Evolutionary conservation across 2,888 invertebrate genomes (phyloP).

Genomic region (Aphrophora alni): DNA sequence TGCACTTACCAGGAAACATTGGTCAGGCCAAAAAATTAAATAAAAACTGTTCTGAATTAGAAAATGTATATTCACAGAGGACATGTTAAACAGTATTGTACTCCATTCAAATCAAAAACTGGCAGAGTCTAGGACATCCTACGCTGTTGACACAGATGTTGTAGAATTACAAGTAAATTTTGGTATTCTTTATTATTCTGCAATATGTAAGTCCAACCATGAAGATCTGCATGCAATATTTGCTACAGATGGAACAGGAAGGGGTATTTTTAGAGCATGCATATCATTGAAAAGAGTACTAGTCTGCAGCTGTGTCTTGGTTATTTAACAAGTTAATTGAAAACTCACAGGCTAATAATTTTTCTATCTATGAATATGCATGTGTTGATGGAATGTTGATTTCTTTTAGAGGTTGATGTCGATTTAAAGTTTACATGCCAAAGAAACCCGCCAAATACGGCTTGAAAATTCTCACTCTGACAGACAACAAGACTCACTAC

Average conservation of each 20-base stretch:
- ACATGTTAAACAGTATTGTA: too few species aligned
- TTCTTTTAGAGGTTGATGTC: slow-evolving; percentile 15
- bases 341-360: background rate
- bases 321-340: background rate
- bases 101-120: too few species aligned
- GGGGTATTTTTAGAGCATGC: background rate
- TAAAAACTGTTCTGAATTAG: too few species aligned
- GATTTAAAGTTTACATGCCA: slow-evolving; percentile 46
- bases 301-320: slow-evolving; percentile 2
- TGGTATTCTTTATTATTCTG: background rate
- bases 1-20: too few species aligned
- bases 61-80: too few species aligned
- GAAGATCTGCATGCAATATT: slow-evolving; percentile 12
- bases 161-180: background rate
- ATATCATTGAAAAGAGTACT: background rate
- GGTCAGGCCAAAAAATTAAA: too few species aligned
- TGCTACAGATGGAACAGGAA: slow-evolving; percentile 16
- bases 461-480: slow-evolving; percentile 44
- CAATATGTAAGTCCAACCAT: background rate
- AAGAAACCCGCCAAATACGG: slow-evolving; percentile 50
- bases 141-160: slow-evolving; percentile 7
- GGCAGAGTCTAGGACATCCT: too few species aligned
- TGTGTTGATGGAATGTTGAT: slow-evolving; percentile 15
- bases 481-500: slow-evolving; percentile 46
- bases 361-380: background rate